Conservation (phyloP, 2,797 vertebrate species). For the Chaenodraco wilsoni region DNA sequence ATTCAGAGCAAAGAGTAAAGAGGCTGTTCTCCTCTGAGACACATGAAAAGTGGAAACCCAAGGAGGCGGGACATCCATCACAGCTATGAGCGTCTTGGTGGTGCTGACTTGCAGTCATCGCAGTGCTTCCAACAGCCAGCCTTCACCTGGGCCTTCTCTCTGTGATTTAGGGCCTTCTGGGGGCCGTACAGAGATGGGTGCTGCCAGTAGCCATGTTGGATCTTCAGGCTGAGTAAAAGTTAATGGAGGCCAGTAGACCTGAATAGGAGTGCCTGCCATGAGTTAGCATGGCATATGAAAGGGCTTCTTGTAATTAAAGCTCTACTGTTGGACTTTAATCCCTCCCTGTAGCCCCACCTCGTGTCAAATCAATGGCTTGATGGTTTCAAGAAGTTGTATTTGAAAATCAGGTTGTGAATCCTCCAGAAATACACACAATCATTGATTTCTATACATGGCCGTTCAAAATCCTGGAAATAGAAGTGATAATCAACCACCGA, state of each 20-base stretch:
- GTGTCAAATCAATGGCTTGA: slow-evolving; percentile 31
- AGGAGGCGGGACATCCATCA: slow-evolving; percentile 49
- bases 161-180: slow-evolving; percentile 61
- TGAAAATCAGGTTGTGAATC: slow-evolving; percentile 19
- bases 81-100: slow-evolving; percentile 35
- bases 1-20: slow-evolving; percentile 7
- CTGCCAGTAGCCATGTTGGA: slow-evolving; percentile 8
- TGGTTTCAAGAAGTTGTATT: slow-evolving; percentile 5
- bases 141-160: slow-evolving; percentile 2
- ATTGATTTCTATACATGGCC: not conserved
- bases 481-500: slow-evolving; percentile 10
- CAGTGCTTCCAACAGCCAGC: slow-evolving; percentile 12
- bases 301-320: slow-evolving; percentile 43
- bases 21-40: slow-evolving; percentile 11
- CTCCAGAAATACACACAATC: slow-evolving; percentile 4
- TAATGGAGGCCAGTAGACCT: slow-evolving; percentile 29
- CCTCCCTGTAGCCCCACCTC: slow-evolving; percentile 34
- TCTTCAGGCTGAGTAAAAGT: slow-evolving; percentile 49
- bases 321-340: slow-evolving; percentile 29
- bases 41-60: slow-evolving; percentile 14
- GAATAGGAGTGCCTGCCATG: slow-evolving; percentile 14
- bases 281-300: slow-evolving; percentile 34
- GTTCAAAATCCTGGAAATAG: slow-evolving; percentile 18
- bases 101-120: slow-evolving; percentile 47
- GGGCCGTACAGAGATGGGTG: slow-evolving; percentile 26